A percentile compares a stretch with the other conserved stretches of the same genome.
Evolutionary conservation across 2,888 invertebrate genomes (phyloP).

Genomic region (Teinopalpus imperialis): DNA sequence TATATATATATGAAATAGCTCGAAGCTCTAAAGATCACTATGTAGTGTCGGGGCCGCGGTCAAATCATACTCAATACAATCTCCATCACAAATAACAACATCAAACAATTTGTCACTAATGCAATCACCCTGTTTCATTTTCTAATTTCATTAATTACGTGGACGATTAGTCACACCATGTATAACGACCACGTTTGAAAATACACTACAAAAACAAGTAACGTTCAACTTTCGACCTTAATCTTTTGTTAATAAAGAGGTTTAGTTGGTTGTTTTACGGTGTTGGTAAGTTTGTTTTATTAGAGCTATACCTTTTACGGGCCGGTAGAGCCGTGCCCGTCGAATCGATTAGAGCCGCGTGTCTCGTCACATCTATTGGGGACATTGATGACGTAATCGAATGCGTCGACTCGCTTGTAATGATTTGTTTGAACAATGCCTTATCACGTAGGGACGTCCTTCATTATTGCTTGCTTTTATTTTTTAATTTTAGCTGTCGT

Average conservation of each 20-base stretch:
- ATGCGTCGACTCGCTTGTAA: conserved; percentile 30
- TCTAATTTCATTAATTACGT: conserved; percentile 46
- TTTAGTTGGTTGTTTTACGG: neutral
- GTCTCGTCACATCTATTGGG: conserved; percentile 55
- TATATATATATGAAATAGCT: too few relatives aligned
- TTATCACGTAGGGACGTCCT: conserved; percentile 4
- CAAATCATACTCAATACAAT: conserved; percentile 5
- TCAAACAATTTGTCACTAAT: conserved; percentile 40
- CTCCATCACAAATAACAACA: conserved; percentile 27
- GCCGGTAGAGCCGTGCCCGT: conserved; percentile 42
- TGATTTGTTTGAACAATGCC: conserved; percentile 18
- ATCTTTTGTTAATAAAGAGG: neutral
- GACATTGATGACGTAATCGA: conserved; percentile 64
- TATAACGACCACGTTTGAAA: conserved; percentile 24
- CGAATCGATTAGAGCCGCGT: conserved; percentile 59
- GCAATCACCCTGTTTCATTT: conserved; percentile 37
- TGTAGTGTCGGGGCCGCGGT: neutral
- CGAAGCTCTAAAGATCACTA: conserved; percentile 9
- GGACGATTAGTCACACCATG: conserved; percentile 39
- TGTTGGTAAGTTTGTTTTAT: too few relatives aligned
- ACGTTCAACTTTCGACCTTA: too few relatives aligned
- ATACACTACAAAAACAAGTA: too few relatives aligned
- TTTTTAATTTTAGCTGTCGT: too few relatives aligned
- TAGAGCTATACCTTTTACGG: conserved; percentile 34
- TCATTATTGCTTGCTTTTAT: too few relatives aligned